phyloP scores from a whole-genome alignment of 2,888 invertebrate species.

The Catotricha subobsoleta region DNA sequence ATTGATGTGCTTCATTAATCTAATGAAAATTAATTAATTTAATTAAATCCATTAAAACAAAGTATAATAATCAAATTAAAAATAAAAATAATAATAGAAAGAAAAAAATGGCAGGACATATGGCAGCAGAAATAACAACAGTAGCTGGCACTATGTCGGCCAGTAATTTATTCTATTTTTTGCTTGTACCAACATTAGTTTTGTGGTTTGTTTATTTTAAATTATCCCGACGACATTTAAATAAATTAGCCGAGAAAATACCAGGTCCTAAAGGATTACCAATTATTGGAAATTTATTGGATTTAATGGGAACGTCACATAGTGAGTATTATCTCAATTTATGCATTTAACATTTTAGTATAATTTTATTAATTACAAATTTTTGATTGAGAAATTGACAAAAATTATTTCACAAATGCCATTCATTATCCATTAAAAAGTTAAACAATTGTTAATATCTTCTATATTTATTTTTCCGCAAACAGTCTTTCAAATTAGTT shows the following conservation, averaged over 20 bases:
- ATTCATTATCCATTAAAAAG: too few species aligned
- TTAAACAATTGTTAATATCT: too few species aligned
- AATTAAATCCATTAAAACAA: too few species aligned
- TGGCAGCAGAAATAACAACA: slow-evolving; percentile 2
- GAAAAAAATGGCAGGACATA: slow-evolving; percentile 5
- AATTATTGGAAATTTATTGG: slow-evolving; percentile 54
- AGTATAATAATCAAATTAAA: neutral
- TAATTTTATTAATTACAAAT: too few species aligned
- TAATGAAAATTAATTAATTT: too few species aligned
- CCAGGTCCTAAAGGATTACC: slow-evolving; percentile 57
- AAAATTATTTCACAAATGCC: too few species aligned
- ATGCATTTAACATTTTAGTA: too few species aligned
- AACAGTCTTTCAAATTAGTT: too few species aligned
- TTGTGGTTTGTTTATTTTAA: slow-evolving; percentile 62
- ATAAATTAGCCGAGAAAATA: slow-evolving; percentile 50
- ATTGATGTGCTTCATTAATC: too few species aligned
- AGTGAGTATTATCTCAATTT: slow-evolving; percentile 32
- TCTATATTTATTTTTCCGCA: too few species aligned
- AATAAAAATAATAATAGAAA: neutral
- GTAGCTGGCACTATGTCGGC: slow-evolving; percentile 27
- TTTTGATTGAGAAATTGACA: too few species aligned
- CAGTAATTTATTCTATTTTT: slow-evolving; percentile 48
- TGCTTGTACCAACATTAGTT: slow-evolving; percentile 50
- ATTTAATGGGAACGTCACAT: slow-evolving; percentile 52
- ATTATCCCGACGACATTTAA: slow-evolving; percentile 49